Conservation (phyloP, 2,113 vertebrate genomes). For the Dasyprocta punctata region DNA sequence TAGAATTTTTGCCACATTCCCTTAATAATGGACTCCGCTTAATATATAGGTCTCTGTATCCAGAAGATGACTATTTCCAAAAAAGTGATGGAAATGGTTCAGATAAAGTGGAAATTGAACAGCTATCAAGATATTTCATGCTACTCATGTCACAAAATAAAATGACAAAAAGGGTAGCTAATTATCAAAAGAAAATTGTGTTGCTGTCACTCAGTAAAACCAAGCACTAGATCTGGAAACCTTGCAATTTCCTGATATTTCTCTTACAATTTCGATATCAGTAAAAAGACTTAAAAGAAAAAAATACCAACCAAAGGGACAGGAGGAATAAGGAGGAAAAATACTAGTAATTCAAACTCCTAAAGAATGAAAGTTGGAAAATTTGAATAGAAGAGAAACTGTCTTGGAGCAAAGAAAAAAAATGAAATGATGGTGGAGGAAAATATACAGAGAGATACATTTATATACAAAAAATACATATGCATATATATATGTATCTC, state of each 20-base stretch:
- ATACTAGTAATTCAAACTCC: background rate
- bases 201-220: background rate
- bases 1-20: background rate
- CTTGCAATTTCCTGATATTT: background rate
- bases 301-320: background rate
- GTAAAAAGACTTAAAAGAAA: background rate
- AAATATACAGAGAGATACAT: background rate
- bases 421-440: background rate
- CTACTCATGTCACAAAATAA: background rate
- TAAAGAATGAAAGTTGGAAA: background rate
- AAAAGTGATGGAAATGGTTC: background rate
- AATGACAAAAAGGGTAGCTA: background rate
- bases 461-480: background rate
- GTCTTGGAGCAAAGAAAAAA: background rate
- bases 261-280: background rate
- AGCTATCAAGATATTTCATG: background rate
- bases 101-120: background rate
- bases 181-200: background rate
- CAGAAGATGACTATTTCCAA: background rate
- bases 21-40: background rate
- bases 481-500: background rate
- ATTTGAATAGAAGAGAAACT: background rate
- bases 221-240: background rate
- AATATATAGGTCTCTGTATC: background rate
- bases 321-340: background rate